Conservation (phyloP, 2,888 invertebrate genomes). For the Neoscelio sp. region DNA sequence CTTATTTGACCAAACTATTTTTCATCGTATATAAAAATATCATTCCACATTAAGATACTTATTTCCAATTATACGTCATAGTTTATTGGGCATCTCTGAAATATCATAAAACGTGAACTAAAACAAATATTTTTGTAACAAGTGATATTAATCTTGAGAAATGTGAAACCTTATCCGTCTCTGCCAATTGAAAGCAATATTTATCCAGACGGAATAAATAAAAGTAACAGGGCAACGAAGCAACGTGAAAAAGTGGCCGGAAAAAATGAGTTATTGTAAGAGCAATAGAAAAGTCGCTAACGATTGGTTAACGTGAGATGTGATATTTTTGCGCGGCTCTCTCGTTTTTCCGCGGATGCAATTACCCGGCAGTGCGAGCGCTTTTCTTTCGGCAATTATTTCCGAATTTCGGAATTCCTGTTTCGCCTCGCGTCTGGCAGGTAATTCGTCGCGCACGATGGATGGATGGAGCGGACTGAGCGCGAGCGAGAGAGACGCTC, state of each 20-base stretch:
- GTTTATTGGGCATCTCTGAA: background rate
- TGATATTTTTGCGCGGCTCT: conserved; percentile 51
- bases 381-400: conserved; percentile 66
- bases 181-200: conserved; percentile 41
- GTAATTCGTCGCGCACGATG: conserved; percentile 74
- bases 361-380: conserved; percentile 45
- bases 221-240: conserved; percentile 19
- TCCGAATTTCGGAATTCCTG: conserved; percentile 69
- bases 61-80: no score
- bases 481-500: conserved; percentile 27
- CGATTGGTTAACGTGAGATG: conserved; percentile 61
- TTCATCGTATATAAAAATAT: no score
- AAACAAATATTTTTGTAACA: conserved; percentile 23
- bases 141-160: conserved; percentile 26
- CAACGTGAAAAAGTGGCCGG: background rate
- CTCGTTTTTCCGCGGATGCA: conserved; percentile 52
- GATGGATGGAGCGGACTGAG: conserved; percentile 74
- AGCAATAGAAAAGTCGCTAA: conserved; percentile 51
- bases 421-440: conserved; percentile 73
- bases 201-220: conserved; percentile 36
- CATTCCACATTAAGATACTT: no score
- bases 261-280: conserved; percentile 54
- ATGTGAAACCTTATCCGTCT: conserved; percentile 21
- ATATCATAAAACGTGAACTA: no score
- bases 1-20: no score